Conservation (phyloP, 2,113 vertebrate species). For the Atractosteus spatula region DNA sequence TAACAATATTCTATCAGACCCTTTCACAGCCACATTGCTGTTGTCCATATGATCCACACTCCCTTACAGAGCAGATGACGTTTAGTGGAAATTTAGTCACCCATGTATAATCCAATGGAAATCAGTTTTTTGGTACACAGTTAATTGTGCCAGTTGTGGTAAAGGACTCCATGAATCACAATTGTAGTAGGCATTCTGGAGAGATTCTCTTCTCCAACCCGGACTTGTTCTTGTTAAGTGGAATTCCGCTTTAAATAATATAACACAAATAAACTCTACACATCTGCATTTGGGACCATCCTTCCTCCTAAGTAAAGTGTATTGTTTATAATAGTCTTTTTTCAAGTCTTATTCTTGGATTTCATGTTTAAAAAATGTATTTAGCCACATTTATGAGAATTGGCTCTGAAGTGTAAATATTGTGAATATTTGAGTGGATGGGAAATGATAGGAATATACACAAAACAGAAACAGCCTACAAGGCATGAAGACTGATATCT, state of each 20-base stretch:
- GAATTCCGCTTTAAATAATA: too few relatives aligned
- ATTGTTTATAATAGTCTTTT: too few relatives aligned
- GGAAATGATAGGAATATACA: neutral
- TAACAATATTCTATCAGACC: constrained; percentile 10
- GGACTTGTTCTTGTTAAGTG: too few relatives aligned
- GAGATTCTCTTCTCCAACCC: too few relatives aligned
- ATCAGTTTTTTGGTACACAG: neutral
- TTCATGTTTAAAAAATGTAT: neutral
- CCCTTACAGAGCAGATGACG: constrained; percentile 8
- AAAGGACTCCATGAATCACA: neutral
- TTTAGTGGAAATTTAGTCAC: constrained; percentile 19
- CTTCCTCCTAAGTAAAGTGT: too few relatives aligned
- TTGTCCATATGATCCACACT: constrained; percentile 15
- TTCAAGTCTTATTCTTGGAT: too few relatives aligned
- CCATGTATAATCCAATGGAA: constrained; percentile 14
- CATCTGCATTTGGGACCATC: too few relatives aligned
- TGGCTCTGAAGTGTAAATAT: neutral
- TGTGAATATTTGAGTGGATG: neutral
- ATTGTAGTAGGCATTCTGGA: neutral
- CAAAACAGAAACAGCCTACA: neutral
- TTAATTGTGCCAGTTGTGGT: neutral
- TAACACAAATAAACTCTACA: too few relatives aligned
- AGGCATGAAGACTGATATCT: neutral
- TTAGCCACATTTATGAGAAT: neutral
- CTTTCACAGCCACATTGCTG: constrained; percentile 6